phyloP scores from a whole-genome alignment of 2,888 invertebrate species.

The Apomyelois bistriatella region DNA sequence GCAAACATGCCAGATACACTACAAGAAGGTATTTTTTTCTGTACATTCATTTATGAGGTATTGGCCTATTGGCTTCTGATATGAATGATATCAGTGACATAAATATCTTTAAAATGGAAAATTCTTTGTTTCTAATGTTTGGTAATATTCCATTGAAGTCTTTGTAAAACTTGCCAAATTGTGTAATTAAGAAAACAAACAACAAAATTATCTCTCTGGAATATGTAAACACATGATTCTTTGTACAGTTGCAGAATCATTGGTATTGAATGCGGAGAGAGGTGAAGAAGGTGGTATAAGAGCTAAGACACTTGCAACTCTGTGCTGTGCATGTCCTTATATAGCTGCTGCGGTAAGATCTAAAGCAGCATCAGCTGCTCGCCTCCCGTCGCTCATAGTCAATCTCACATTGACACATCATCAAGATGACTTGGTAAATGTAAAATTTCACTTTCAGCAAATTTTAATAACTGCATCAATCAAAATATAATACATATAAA shows the following conservation, averaged over 20 bases:
- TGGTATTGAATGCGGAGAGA: conserved; percentile 92
- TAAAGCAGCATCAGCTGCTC: conserved; percentile 92
- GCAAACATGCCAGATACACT: conserved; percentile 97
- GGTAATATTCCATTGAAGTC: too few species aligned
- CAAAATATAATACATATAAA: background rate
- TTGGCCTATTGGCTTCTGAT: too few species aligned
- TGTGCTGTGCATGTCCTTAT: conserved; percentile 94
- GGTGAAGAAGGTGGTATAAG: conserved; percentile 93
- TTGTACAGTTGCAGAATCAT: conserved; percentile 86
- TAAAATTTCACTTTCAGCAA: background rate
- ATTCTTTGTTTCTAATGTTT: too few species aligned
- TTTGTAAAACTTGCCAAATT: too few species aligned
- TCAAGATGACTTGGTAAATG: conserved; percentile 78
- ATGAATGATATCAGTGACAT: too few species aligned
- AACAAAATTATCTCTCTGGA: too few species aligned
- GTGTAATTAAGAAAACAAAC: too few species aligned
- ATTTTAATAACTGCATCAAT: background rate
- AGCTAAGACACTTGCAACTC: conserved; percentile 88
- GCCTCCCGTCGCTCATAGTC: conserved; percentile 94
- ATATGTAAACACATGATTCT: conserved; percentile 5
- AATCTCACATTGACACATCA: conserved; percentile 87
- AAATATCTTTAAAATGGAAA: too few species aligned
- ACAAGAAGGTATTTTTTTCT: conserved; percentile 83
- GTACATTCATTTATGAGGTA: too few species aligned
- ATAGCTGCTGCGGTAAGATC: conserved; percentile 91